These are phyloP conservation scores for Entosphenus tridentatus DNA, from an alignment of 2,113 vertebrate genomes.

Conservation along the genomic window DNA sequence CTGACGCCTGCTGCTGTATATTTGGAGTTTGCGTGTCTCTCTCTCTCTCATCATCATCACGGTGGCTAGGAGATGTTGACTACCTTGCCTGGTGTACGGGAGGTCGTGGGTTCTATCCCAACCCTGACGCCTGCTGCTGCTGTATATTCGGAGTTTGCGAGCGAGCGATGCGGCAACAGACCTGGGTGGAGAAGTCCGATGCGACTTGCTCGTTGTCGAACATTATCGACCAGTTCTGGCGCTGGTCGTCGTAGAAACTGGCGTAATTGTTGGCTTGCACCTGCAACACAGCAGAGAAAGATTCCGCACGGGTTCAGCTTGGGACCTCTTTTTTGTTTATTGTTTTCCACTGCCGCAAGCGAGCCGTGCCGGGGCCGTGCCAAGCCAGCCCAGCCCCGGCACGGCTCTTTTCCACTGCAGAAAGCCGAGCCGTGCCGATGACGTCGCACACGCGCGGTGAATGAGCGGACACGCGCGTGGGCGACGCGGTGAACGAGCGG, in stretches of 20 bases:
- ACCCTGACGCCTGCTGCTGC: background rate
- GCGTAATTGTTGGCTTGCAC: constrained; percentile 66
- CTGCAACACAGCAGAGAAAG: constrained; percentile 18
- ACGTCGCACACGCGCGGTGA: background rate
- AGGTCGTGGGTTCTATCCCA: too few species aligned
- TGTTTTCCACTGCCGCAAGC: background rate
- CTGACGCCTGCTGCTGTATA: too few species aligned
- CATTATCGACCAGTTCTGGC: constrained; percentile 90
- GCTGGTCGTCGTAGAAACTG: constrained; percentile 81
- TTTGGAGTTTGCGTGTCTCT: too few species aligned
- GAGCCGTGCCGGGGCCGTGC: background rate
- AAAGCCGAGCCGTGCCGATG: background rate
- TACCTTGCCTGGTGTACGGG: too few species aligned
- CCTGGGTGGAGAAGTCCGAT: constrained; percentile 64
- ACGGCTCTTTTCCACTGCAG: background rate
- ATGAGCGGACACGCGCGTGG: too few species aligned
- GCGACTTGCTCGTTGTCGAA: constrained; percentile 62
- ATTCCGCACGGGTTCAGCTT: background rate
- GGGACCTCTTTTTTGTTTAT: background rate
- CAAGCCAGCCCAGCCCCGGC: background rate
- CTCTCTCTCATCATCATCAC: too few species aligned
- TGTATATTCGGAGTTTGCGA: background rate
- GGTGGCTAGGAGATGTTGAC: too few species aligned
- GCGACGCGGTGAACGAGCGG: too few species aligned
- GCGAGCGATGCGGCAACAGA: constrained; percentile 15